Evolutionary conservation across 1,140 invertebrate species (phyloP).

Genomic region (Arctopsyche grandis): DNA sequence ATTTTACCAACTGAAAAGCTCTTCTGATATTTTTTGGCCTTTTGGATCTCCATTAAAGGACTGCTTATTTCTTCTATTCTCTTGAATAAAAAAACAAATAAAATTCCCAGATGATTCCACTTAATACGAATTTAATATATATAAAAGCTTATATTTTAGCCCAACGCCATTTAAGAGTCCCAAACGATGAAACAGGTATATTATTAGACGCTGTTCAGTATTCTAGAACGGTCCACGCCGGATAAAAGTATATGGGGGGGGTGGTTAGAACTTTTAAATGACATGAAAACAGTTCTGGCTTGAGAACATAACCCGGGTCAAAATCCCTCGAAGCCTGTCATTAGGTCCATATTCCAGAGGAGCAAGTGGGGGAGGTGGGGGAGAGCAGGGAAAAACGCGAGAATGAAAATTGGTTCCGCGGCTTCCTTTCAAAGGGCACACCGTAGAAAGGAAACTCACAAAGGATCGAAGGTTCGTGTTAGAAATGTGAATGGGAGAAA

Average conservation of each 20-base stretch:
- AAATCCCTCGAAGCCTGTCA: slow-evolving; percentile 50
- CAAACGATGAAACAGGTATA: slow-evolving; percentile 8
- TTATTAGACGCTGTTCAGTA: slow-evolving; percentile 23
- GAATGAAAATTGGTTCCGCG: slow-evolving; percentile 50
- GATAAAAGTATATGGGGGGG: slow-evolving; percentile 22
- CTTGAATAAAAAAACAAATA: too few species aligned
- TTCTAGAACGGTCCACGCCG: neutral
- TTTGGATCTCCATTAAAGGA: too few species aligned
- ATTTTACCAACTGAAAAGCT: too few species aligned
- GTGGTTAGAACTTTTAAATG: slow-evolving; percentile 33
- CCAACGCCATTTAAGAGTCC: too few species aligned
- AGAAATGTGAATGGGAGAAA: slow-evolving; percentile 14
- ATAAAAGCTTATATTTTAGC: too few species aligned
- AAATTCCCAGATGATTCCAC: too few species aligned
- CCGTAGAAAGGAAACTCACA: slow-evolving; percentile 26
- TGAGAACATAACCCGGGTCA: slow-evolving; percentile 28
- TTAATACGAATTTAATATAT: too few species aligned
- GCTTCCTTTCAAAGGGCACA: slow-evolving; percentile 36
- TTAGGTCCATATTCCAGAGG: slow-evolving; percentile 41
- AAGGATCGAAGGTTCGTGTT: slow-evolving; percentile 27
- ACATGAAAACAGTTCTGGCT: slow-evolving; percentile 42
- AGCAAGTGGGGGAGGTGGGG: neutral
- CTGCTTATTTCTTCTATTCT: too few species aligned
- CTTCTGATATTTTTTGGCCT: too few species aligned
- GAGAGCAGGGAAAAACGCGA: slow-evolving; percentile 22